Evolutionary conservation across 2,888 invertebrate genomes (phyloP).

Genomic region (Cephus rjabovi): DNA sequence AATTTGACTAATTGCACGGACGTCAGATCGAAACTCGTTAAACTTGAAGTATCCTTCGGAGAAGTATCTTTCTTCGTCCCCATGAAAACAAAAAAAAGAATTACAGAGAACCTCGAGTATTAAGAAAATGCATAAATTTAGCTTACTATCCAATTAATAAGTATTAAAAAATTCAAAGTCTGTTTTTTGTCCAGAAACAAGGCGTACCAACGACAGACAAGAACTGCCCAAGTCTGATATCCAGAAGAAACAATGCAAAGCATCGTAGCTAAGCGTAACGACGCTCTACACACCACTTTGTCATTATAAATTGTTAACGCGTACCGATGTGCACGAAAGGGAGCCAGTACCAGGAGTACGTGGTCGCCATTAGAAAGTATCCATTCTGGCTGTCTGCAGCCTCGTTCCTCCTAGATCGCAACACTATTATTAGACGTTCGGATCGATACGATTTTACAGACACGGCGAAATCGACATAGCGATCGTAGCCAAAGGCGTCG

Average conservation of each 20-base stretch:
- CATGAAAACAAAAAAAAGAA: neutral
- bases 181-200: too few relatives aligned
- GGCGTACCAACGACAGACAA: too few relatives aligned
- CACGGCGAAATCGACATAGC: neutral
- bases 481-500: neutral
- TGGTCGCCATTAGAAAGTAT: conserved; percentile 28
- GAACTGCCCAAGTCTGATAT: neutral
- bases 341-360: conserved; percentile 13
- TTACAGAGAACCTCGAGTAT: too few relatives aligned
- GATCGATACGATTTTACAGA: neutral
- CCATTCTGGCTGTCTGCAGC: neutral
- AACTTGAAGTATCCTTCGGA: neutral
- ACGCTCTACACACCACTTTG: neutral
- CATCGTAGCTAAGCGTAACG: neutral
- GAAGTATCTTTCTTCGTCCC: neutral
- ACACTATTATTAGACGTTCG: neutral
- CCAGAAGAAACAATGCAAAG: neutral
- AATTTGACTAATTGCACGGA: neutral
- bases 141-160: too few relatives aligned
- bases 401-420: neutral
- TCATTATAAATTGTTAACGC: conserved; percentile 4
- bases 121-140: too few relatives aligned
- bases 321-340: conserved; percentile 20
- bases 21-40: neutral
- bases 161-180: too few relatives aligned